These are phyloP conservation scores for Syngnathus acus DNA, from an alignment of 2,797 vertebrate species.

Conservation along the genomic window DNA sequence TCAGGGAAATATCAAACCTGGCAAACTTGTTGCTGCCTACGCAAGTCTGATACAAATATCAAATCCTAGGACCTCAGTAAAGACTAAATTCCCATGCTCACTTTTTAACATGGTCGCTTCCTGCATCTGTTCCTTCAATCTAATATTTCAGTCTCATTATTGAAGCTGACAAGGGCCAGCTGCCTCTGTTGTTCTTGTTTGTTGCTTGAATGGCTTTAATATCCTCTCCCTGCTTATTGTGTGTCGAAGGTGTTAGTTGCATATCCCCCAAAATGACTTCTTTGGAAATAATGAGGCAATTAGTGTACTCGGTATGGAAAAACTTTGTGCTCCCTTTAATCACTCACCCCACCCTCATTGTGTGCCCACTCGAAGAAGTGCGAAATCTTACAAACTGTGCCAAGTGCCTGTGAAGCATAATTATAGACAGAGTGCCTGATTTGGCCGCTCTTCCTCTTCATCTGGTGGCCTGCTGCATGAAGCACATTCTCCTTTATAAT, in stretches of 20 bases:
- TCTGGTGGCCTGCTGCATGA: conserved; percentile 76
- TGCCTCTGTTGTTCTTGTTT: conserved; percentile 60
- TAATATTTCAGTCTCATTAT: conserved; percentile 47
- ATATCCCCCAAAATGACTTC: conserved; percentile 61
- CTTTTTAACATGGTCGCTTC: conserved; percentile 12
- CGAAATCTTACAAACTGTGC: conserved; percentile 65
- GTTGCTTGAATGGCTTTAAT: conserved; percentile 66
- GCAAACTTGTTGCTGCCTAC: not conserved
- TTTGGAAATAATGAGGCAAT: conserved; percentile 75
- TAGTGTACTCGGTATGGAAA: conserved; percentile 66
- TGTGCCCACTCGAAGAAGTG: conserved; percentile 66
- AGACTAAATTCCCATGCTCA: conserved; percentile 11
- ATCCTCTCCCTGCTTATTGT: conserved; percentile 48
- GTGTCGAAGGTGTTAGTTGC: conserved; percentile 67
- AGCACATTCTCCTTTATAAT: conserved; percentile 73
- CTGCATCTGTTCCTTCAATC: conserved; percentile 33
- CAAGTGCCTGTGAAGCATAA: conserved; percentile 71
- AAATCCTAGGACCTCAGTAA: not conserved
- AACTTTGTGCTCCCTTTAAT: conserved; percentile 44
- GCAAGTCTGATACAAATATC: not conserved
- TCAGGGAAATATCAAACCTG: not conserved
- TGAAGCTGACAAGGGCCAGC: conserved; percentile 52
- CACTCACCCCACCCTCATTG: conserved; percentile 10
- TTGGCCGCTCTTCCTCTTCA: conserved; percentile 77
- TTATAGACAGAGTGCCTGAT: conserved; percentile 73